Conservation (phyloP, 2,888 invertebrate genomes). For the Callimorpha dominula region DNA sequence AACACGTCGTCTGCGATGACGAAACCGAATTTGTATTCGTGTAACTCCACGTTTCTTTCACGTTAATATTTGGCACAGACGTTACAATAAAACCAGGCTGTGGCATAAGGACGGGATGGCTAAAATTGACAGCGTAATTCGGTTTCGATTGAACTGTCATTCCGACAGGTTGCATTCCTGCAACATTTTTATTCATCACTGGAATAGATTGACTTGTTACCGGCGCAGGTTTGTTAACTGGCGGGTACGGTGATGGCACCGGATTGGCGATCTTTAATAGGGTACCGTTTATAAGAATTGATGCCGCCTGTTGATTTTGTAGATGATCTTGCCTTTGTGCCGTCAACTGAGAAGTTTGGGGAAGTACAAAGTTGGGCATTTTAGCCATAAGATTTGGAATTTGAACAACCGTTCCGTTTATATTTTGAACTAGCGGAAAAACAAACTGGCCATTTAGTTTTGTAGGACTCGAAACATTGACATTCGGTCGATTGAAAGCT, state of each 20-base stretch:
- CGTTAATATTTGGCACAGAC: conserved; percentile 84
- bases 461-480: conserved; percentile 80
- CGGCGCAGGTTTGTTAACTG: conserved; percentile 72
- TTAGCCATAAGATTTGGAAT: conserved; percentile 88
- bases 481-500: conserved; percentile 75
- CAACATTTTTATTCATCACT: conserved; percentile 78
- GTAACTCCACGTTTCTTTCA: conserved; percentile 82
- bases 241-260: conserved; percentile 71
- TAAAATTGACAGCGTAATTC: conserved; percentile 84
- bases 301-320: conserved; percentile 79
- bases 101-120: conserved; percentile 81
- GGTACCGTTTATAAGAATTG: conserved; percentile 84
- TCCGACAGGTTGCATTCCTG: conserved; percentile 80
- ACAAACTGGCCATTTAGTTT: conserved; percentile 86
- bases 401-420: conserved; percentile 87
- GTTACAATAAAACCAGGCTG: conserved; percentile 84
- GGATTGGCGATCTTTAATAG: conserved; percentile 81
- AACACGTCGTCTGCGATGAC: conserved; percentile 71
- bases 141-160: conserved; percentile 84
- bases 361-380: conserved; percentile 85
- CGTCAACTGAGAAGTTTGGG: conserved; percentile 73
- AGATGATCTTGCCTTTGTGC: conserved; percentile 76
- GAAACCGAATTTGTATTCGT: conserved; percentile 68
- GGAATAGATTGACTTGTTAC: conserved; percentile 75
- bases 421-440: conserved; percentile 88